Evolutionary conservation across 2,797 vertebrate species (phyloP), one percentile per base, ranked within the genome.

Genomic region (Danio aesculapii): DNA sequence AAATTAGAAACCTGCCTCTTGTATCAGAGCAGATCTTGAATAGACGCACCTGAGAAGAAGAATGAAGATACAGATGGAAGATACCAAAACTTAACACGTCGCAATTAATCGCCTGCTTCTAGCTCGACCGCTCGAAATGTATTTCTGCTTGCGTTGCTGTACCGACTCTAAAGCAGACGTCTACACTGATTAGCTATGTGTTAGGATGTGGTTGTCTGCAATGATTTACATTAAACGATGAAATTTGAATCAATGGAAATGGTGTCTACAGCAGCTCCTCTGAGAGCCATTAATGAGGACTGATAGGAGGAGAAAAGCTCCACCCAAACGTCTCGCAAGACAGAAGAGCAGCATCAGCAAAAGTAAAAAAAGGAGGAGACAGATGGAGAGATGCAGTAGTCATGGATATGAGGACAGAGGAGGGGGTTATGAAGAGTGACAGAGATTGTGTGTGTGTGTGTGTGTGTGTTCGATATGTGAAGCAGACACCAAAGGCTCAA

Each of bases 1-100:
- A 76, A 86, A 79, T 83, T 73, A 84, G 50, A 53, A 64, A 62
- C 72, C 61, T 84, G 19, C 30, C 59, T 63, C 62, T 47, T 59
- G 39, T 57, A 47, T 64, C 55, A 61, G 53, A 19, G 41, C n/a
- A 14, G 44, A 68, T 67, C 59, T 59, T 13, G 44, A 68, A 50
- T 11, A 58, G 43, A 62, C 52, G 21, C 17, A n/a, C 44, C 67
- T 59, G 12, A 53, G 9, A 53, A 12, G 30, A 81, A n/a, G 21
- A 73, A 59, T 16, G 13, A 47, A 67, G 61, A 62, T 21, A 52
- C 19, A 39, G 11, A 43, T 73, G 30, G 55, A 77, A 58, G 64
- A 53, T n/a, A 57, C 55, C 6, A 73, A 69, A 59, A 59, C 66
- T 53, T 77, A 19, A 11, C 30, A 39, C 76, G 13, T 41, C 46